Conservation (phyloP, 2,797 vertebrate species). For the Taenioides sp. region DNA sequence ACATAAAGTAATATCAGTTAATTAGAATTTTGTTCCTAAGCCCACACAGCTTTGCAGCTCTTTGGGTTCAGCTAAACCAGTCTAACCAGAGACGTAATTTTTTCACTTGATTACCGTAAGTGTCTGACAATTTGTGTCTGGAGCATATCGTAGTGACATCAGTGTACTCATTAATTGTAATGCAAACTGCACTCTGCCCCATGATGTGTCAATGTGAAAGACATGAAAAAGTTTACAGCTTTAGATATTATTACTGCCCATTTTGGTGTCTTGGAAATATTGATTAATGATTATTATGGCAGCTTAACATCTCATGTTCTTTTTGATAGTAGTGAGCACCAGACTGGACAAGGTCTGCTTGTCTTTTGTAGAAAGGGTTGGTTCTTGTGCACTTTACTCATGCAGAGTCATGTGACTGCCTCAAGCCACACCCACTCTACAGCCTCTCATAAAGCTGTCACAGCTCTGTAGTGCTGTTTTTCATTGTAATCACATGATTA, state of each 20-base stretch:
- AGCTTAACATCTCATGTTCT: constrained; percentile 39
- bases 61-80: neutral
- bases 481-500: constrained; percentile 1
- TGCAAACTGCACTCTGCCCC: neutral
- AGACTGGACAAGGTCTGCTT: neutral
- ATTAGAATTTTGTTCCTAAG: neutral
- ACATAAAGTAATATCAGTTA: neutral
- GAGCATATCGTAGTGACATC: neutral
- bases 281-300: constrained; percentile 46
- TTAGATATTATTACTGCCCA: constrained; percentile 48
- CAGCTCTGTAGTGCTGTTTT: neutral
- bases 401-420: constrained; percentile 8
- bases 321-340: neutral
- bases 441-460: constrained; percentile 2
- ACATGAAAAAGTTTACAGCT: constrained; percentile 46
- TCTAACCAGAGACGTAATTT: neutral
- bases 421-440: constrained; percentile 5
- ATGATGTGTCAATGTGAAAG: constrained; percentile 19
- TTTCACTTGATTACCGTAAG: neutral
- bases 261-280: constrained; percentile 34
- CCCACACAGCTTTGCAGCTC: neutral
- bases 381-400: constrained; percentile 8
- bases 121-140: neutral
- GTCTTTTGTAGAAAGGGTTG: constrained; percentile 5
- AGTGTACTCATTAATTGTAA: neutral